Evolutionary conservation across 2,113 vertebrate species (phyloP).

Genomic region (Ranitomeya imitator): DNA sequence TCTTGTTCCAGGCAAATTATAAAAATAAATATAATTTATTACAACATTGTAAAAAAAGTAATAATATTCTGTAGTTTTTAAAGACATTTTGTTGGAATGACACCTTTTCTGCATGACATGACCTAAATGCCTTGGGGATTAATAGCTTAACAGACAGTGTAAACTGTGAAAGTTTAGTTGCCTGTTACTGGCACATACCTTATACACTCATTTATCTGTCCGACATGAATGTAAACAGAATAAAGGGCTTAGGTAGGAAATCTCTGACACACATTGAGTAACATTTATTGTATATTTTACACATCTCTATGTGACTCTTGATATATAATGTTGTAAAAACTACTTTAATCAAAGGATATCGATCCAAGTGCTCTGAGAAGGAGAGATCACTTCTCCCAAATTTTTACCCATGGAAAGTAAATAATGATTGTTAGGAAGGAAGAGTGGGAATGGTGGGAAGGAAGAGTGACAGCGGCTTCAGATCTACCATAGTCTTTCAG

Average conservation of each 20-base stretch:
- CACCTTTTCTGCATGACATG: constrained; percentile 49
- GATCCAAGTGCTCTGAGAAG: not conserved
- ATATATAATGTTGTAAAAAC: too few relatives aligned
- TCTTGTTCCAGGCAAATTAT: not conserved
- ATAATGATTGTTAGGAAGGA: too few relatives aligned
- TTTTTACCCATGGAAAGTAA: too few relatives aligned
- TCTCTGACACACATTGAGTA: constrained; percentile 21
- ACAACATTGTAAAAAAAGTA: too few relatives aligned
- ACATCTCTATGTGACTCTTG: not conserved
- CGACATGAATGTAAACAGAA: constrained; percentile 54
- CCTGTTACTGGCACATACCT: constrained; percentile 49
- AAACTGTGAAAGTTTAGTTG: constrained; percentile 53
- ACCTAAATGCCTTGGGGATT: constrained; percentile 39
- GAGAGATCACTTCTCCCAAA: not conserved
- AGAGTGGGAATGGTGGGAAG: too few relatives aligned
- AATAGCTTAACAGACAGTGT: constrained; percentile 38
- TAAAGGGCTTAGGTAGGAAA: constrained; percentile 42
- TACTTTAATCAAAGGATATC: not conserved
- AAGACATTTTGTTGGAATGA: not conserved
- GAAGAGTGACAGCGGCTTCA: too few relatives aligned
- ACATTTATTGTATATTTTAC: constrained; percentile 19
- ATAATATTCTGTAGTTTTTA: not conserved
- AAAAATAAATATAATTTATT: too few relatives aligned
- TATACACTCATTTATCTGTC: constrained; percentile 56
- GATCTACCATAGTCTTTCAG: too few relatives aligned